Base-by-base conservation (phyloP, 1,140 invertebrate genomes). In the Armadillidium nasatum region DNA sequence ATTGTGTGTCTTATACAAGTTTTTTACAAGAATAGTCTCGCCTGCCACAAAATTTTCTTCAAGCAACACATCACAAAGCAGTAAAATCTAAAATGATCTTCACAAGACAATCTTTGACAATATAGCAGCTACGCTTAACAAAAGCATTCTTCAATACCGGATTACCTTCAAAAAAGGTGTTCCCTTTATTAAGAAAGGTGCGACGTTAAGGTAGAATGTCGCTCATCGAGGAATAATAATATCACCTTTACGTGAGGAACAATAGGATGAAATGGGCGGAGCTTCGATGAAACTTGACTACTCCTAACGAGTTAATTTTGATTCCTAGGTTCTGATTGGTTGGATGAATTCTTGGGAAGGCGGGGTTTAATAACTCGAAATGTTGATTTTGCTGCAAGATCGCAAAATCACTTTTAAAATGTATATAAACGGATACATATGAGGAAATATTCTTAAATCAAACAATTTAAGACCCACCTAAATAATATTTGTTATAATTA, bases 401-500 rank as follows among this genome's bases (percentile, higher is more conserved):
- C n/a, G n/a, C n/a, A n/a, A n/a, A n/a, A 33, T 33, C 33, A 33
- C 33, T 60, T 7, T 3, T 60, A 60, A 15, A 15, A 60, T 60
- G 7, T 60, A 60, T 60, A 60, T 60, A 60, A 3, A 60, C 19
- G 1, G 11, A 60, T 60, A 60, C 19, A 60, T 60, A 60, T 60
- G 50, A 60, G 19, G 50, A 60, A 2, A 60, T 19, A 60, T 15
- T 60, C 11, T 60, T 60, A 33, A 60, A 60, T 60, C 50, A 15
- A 15, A 60, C 11, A 60, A 19, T 15, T 15, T 60, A 60, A 60
- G 11, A 60, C 50, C 50, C 50, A 60, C 50, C 33, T 33, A 33
- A 33, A 33, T 60, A 60, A 60, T 60, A 19, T 60, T 60, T 60
- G 50, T 19, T 15, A 60, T 60, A 60, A 60, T 60, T 60, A 60